A percentile compares a stretch with the other conserved stretches of the same genome.
phyloP scores from a whole-genome alignment of 2,888 invertebrate genomes.

The Anorthoa munda region DNA sequence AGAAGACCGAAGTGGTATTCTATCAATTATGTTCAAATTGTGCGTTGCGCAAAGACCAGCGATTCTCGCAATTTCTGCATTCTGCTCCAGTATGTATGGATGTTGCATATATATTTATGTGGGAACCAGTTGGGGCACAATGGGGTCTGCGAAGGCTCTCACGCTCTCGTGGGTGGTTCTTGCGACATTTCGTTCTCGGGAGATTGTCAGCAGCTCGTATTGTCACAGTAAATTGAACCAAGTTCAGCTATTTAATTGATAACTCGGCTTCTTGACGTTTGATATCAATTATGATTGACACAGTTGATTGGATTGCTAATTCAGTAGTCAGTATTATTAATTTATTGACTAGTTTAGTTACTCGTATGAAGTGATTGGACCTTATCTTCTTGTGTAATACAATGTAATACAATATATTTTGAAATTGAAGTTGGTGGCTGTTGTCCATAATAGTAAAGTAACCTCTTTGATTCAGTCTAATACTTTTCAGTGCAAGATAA shows the following conservation, averaged over 20 bases:
- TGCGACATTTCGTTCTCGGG: constrained; percentile 81
- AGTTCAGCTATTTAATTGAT: constrained; percentile 70
- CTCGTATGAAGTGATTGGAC: constrained; percentile 19
- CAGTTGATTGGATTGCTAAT: constrained; percentile 48
- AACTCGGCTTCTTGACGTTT: constrained; percentile 67
- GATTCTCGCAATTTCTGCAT: constrained; percentile 79
- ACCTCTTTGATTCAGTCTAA: constrained; percentile 26
- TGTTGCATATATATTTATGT: constrained; percentile 84
- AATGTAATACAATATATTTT: too few species aligned
- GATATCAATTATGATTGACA: constrained; percentile 66
- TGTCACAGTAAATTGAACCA: constrained; percentile 69
- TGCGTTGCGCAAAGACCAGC: constrained; percentile 71
- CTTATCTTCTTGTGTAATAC: constrained; percentile 11
- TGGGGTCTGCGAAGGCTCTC: constrained; percentile 76
- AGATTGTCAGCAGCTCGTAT: constrained; percentile 72
- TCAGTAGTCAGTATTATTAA: constrained; percentile 30
- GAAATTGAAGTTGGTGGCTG: too few species aligned
- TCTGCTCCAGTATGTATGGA: constrained; percentile 78
- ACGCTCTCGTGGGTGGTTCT: constrained; percentile 86
- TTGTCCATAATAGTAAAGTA: neutral
- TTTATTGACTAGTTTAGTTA: constrained; percentile 31
- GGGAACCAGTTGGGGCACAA: constrained; percentile 85
- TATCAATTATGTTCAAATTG: constrained; percentile 63
- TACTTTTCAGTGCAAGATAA: constrained; percentile 8
- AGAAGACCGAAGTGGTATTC: constrained; percentile 48